These are phyloP conservation scores for Cnemophilus loriae DNA, from an alignment of 2,113 vertebrate species.

Conservation along the genomic window DNA sequence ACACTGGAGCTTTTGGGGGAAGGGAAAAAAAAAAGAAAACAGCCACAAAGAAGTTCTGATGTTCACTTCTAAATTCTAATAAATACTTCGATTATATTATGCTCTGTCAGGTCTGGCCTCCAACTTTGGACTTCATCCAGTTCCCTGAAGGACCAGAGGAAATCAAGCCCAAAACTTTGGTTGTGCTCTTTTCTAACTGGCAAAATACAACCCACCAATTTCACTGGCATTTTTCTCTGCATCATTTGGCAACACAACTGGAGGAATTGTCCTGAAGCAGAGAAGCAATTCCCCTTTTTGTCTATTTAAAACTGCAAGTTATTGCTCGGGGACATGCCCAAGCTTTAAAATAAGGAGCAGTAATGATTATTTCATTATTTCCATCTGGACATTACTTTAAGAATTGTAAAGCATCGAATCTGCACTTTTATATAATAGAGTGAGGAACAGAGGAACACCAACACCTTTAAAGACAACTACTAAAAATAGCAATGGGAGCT, in stretches of 20 bases:
- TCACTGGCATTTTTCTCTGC: background rate
- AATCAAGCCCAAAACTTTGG: background rate
- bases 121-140: background rate
- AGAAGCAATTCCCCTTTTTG: background rate
- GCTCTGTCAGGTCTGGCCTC: background rate
- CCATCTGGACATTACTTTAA: background rate
- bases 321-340: background rate
- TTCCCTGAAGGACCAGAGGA: background rate
- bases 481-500: background rate
- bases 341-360: background rate
- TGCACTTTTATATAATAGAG: background rate
- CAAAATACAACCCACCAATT: background rate
- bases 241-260: background rate
- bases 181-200: background rate
- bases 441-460: background rate
- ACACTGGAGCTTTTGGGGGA: background rate
- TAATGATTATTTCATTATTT: background rate
- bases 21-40: background rate
- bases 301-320: background rate
- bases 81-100: background rate
- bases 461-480: background rate
- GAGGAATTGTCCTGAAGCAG: background rate
- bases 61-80: background rate
- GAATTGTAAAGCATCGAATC: background rate
- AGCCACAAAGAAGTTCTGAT: background rate